These are phyloP conservation scores for Lemur catta DNA, from an alignment of 2,797 vertebrate genomes.

Conservation along the genomic window DNA sequence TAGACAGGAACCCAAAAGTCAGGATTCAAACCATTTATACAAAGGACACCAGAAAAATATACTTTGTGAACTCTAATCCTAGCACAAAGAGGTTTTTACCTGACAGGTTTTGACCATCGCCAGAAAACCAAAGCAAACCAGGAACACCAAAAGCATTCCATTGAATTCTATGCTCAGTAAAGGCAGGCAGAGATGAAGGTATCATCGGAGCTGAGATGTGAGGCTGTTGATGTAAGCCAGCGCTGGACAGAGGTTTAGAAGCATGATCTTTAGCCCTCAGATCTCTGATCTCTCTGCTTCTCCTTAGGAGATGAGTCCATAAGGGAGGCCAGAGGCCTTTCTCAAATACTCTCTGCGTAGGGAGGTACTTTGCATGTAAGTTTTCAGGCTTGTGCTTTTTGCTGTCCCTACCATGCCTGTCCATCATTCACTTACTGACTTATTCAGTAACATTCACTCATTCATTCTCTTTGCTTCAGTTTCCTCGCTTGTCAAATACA, in stretches of 20 bases:
- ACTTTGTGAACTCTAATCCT: background rate
- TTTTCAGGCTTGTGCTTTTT: background rate
- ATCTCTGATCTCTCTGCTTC: background rate
- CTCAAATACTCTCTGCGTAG: background rate
- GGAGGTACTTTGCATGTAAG: background rate
- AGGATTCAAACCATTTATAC: background rate
- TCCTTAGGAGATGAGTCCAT: background rate
- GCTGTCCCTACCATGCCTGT: background rate
- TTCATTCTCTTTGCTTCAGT: background rate
- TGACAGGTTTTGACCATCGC: background rate
- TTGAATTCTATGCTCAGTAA: background rate
- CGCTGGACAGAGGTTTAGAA: background rate
- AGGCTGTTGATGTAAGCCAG: background rate
- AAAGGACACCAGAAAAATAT: background rate
- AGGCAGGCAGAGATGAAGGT: background rate
- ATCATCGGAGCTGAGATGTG: fast-evolving
- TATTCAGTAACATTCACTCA: background rate
- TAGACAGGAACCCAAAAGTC: background rate
- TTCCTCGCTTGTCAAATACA: background rate
- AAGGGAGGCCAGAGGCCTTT: background rate
- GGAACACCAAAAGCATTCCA: background rate
- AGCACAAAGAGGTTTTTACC: background rate
- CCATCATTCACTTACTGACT: background rate
- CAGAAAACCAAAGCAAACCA: background rate
- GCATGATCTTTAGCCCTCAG: background rate